These are phyloP conservation scores for Tenthredo amoena DNA, from an alignment of 2,888 invertebrate species.

Conservation along the genomic window DNA sequence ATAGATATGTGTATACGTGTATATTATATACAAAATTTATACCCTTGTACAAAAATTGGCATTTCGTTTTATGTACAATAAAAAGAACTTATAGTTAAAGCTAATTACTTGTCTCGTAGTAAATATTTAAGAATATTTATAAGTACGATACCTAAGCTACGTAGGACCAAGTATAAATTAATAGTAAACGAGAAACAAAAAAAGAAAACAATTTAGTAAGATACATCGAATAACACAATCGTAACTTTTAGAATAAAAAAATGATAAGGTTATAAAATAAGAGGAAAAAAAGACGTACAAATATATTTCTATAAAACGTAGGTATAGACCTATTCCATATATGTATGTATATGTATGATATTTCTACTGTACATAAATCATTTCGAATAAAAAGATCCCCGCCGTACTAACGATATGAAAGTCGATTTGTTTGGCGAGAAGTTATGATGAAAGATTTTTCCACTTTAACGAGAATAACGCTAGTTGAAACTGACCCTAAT, in stretches of 20 bases:
- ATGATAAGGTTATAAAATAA: not conserved
- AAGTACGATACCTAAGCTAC: slow-evolving; percentile 26
- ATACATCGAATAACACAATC: not conserved
- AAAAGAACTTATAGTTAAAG: not conserved
- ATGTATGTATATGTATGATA: not conserved
- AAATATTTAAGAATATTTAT: not conserved
- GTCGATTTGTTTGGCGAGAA: not conserved
- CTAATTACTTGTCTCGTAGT: slow-evolving; percentile 6
- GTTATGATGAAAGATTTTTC: slow-evolving; percentile 16
- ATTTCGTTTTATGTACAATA: slow-evolving; percentile 29
- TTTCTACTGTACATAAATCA: slow-evolving; percentile 3
- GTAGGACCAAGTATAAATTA: slow-evolving; percentile 28
- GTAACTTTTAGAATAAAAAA: not conserved
- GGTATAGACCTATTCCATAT: not conserved
- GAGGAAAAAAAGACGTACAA: not conserved
- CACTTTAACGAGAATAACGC: not conserved
- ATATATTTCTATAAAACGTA: not conserved
- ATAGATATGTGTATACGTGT: not conserved
- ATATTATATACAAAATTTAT: slow-evolving; percentile 7
- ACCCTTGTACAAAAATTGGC: slow-evolving; percentile 21
- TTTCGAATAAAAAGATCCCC: not conserved
- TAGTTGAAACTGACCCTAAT: not conserved
- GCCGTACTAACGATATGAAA: not conserved
- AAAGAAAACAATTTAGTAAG: not conserved
- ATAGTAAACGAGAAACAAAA: not conserved